Evolutionary conservation across 2,888 invertebrate species (phyloP).

Genomic region (Stenolophus ochropezus): DNA sequence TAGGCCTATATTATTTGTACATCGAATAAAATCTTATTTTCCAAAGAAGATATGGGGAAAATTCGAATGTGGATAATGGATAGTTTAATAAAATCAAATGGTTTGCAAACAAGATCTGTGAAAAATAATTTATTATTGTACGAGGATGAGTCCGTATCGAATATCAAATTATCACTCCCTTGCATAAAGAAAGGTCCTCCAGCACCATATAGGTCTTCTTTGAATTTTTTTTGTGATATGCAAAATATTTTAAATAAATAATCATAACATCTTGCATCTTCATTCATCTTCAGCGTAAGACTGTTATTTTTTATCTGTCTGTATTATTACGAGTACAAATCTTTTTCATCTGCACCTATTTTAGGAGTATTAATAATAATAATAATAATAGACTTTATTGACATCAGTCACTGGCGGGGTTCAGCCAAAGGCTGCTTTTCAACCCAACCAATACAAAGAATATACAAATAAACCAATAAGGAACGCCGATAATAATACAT

Average conservation of each 20-base stretch:
- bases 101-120: neutral
- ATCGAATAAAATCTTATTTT: neutral
- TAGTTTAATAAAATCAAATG: neutral
- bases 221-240: neutral
- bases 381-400: too few species aligned
- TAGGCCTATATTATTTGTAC: slow-evolving; percentile 22
- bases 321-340: too few species aligned
- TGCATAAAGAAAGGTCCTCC: neutral
- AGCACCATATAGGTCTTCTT: neutral
- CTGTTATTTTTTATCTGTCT: too few species aligned
- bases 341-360: too few species aligned
- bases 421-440: too few species aligned
- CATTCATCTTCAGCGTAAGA: neutral
- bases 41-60: neutral
- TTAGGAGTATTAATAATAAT: too few species aligned
- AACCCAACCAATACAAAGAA: too few species aligned
- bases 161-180: neutral
- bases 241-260: neutral
- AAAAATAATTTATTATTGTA: neutral
- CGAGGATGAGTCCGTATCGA: neutral
- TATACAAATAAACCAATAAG: too few species aligned
- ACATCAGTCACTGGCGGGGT: too few species aligned
- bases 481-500: too few species aligned
- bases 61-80: neutral
- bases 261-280: neutral